Evolutionary conservation across 2,797 vertebrate genomes (phyloP), one percentile per base, ranked within the genome.

Genomic region (Alauda arvensis): DNA sequence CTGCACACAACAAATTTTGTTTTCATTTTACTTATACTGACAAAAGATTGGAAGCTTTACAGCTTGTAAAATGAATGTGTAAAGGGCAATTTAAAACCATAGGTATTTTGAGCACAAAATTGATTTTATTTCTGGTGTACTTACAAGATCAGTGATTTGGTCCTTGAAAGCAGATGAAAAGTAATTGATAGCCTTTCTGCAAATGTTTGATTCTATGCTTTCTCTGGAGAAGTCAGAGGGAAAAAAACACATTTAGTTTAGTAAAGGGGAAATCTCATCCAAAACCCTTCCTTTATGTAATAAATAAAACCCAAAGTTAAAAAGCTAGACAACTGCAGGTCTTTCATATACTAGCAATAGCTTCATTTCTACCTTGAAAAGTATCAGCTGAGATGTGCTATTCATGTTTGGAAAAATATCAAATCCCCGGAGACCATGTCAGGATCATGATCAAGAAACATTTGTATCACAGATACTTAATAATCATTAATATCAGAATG

Each of bases 101-200:
- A 20, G 18, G 26, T 28, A 37, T 56, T 66, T 62, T 87, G 18
- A 76, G 14, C 29, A 74, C 25, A 59, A 69, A 70, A 37, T 1
- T 48, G 9, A 43, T 79, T 76, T 79, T 75, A 62, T 49, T 87
- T 51, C 60, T 7, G 12, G 14, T 45, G 18, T 85, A 94, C 96
- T 97, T 97, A 98, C 97, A 75, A 78, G 91, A 89, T 85, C 59
- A 5, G 90, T 91, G 83, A 98, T 83, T 48, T 98, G 94, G 34
- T 96, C 94, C 95, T 94, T 96, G 91, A 97, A 89, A 84, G 65
- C 85, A 62, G 70, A 83, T 90, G 82, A 93, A 88, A 98, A 97
- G 39, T 39, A 83, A 87, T 40, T 33, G 18, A 97, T 39, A 43
- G 96, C 96, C 86, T 93, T 89, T 81, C 79, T 95, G 85, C 87